Conservation (phyloP, 2,888 invertebrate genomes). For the Dryadula phaetusa region DNA sequence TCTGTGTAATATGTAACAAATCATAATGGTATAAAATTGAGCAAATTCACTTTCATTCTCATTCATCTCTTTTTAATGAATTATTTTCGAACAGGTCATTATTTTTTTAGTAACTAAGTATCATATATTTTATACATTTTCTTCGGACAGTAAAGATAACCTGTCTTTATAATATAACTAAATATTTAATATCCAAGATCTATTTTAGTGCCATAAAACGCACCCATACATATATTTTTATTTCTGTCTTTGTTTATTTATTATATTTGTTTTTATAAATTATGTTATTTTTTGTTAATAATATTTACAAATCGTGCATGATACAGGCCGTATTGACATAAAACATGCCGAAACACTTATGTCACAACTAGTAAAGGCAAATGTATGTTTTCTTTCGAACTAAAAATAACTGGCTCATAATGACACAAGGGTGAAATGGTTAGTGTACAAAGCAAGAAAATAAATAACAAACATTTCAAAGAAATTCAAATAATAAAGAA, state of each 20-base stretch:
- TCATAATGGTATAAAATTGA: not conserved
- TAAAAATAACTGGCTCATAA: slow-evolving; percentile 41
- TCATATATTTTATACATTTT: slow-evolving; percentile 6
- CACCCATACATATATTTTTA: not conserved
- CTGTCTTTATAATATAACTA: not conserved
- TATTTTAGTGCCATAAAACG: not conserved
- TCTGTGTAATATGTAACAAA: not conserved
- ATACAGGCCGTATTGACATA: slow-evolving; percentile 32
- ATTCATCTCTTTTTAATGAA: too few species aligned
- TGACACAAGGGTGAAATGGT: slow-evolving; percentile 39
- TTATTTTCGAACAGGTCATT: too few species aligned
- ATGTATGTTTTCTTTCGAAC: slow-evolving; percentile 38
- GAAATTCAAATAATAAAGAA: not conserved
- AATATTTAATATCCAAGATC: not conserved
- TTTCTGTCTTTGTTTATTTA: not conserved
- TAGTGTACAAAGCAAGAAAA: not conserved
- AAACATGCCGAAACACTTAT: slow-evolving; percentile 40
- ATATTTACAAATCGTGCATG: not conserved
- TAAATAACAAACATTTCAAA: not conserved
- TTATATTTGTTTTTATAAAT: not conserved
- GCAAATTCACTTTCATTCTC: not conserved
- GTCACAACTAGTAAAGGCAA: slow-evolving; percentile 24
- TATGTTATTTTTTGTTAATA: not conserved
- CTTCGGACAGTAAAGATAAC: not conserved
- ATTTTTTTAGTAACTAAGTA: not conserved